Base-by-base conservation (phyloP, 2,888 invertebrate genomes). In the Folsomia candida region DNA sequence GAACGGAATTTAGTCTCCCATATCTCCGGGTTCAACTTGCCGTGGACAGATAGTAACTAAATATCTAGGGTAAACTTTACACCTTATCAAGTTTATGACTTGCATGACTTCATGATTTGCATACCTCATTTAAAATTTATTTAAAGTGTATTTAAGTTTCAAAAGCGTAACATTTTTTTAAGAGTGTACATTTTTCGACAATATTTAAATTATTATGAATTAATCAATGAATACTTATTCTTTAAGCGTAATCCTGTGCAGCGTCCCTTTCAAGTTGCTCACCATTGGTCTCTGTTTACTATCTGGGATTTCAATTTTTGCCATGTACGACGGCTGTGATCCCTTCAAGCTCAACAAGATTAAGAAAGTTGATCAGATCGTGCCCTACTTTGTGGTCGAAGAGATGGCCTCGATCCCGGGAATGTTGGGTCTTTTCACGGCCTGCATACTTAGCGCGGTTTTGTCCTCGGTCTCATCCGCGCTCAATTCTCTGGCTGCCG, bases 401-500 rank as follows among this genome's bases (percentile, higher is more conserved):
- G 90, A 91, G 81, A 88, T 94, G 81, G 86, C 87, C 1, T 89
- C 90, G 81, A 82, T 94, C 54, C 93, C 93, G 0, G 95, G 96
- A 1, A 88, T 96, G 82, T 86, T 95, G 66, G 79, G 79, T 22
- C 51, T 79, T 1, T 79, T 79, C 80, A 89, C 95, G 86, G 94
- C 94, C 2, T 92, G 92, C 71, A 85, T 97, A 11, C 95, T 96
- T 83, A 95, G 95, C 84, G 94, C 95, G 0, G 94, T 94, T 25
- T 86, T 18, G 22, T 96, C 96, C 80, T 96, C 97, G 6, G 93
- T 97, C 9, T 96, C 96, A 0, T 92, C 95, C 18, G 95, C 95
- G 0, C 83, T 97, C 70, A 97, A 95, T 82, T 95, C 96, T 0
- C 84, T 97, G 75, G 90, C 96, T 0, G 96, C 96, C 1, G 91